Percentiles rank a stretch among this genome's conserved stretches.
phyloP scores from a whole-genome alignment of 2,113 vertebrate genomes.

The Urocitellus parryii region DNA sequence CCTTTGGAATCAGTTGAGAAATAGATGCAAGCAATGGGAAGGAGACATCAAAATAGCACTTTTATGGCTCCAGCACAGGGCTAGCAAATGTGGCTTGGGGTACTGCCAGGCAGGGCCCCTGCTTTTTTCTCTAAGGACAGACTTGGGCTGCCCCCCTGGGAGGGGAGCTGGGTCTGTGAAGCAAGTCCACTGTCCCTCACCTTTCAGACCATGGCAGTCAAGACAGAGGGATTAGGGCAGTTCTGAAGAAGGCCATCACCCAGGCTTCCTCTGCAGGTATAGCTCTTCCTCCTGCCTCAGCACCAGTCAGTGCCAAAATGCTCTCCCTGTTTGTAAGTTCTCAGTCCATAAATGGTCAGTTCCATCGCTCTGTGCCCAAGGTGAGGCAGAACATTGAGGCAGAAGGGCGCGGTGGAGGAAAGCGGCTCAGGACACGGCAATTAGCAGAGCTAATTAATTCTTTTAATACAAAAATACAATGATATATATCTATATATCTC shows the following conservation, averaged over 20 bases:
- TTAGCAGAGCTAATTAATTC: not conserved
- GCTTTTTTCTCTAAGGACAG: not conserved
- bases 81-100: not conserved
- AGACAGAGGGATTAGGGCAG: not conserved
- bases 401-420: no score
- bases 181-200: not conserved
- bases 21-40: not conserved
- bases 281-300: not conserved
- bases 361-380: no score
- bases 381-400: no score
- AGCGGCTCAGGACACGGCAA: no score
- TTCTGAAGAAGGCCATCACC: not conserved
- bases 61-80: not conserved
- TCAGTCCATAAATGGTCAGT: no score
- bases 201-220: not conserved
- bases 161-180: not conserved
- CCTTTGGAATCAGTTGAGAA: slow-evolving; percentile 47
- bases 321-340: no score
- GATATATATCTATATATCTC: no score
- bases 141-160: not conserved
- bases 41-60: not conserved
- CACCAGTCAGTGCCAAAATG: no score
- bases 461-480: not conserved
- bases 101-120: not conserved
- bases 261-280: not conserved